A percentile compares a stretch with the other conserved stretches of the same genome.
phyloP scores from a whole-genome alignment of 2,797 vertebrate species.

The Cossypha dichroa region DNA sequence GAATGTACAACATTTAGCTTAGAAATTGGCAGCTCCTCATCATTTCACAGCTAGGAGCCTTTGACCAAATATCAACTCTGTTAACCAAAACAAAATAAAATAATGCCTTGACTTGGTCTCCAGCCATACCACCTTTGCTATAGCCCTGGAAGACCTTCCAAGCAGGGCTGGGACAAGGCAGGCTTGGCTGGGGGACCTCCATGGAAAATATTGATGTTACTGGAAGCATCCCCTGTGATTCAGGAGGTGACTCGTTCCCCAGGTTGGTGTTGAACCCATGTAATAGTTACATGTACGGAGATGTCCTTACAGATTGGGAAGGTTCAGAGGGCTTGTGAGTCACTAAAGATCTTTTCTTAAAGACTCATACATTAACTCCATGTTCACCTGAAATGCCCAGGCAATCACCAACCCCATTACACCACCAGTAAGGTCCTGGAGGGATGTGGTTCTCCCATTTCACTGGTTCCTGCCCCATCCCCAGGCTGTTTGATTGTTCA shows the following conservation, averaged over 20 bases:
- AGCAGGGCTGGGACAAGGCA: not conserved
- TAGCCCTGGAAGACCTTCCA: conserved; percentile 42
- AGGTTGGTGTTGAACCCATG: accelerated
- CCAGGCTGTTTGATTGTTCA: not conserved
- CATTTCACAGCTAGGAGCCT: conserved; percentile 62
- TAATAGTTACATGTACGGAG: accelerated
- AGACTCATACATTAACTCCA: not conserved
- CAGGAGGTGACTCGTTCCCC: not conserved
- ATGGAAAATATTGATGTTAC: conserved; percentile 22
- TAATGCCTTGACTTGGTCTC: conserved; percentile 64
- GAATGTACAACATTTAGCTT: conserved; percentile 60
- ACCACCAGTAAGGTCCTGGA: accelerated
- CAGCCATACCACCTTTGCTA: conserved; percentile 58
- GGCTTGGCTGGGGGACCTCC: conserved; percentile 1
- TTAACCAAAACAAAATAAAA: conserved; percentile 72
- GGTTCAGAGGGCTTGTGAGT: not conserved
- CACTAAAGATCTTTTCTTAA: not conserved
- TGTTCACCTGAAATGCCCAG: not conserved
- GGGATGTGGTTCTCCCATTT: not conserved
- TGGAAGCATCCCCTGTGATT: not conserved
- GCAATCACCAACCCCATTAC: not conserved
- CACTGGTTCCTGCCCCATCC: not conserved
- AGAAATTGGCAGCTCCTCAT: conserved; percentile 60
- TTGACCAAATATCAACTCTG: conserved; percentile 68
- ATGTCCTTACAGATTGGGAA: not conserved